Evolutionary conservation across 2,888 invertebrate genomes (phyloP), one percentile per base, ranked within the genome.

Genomic region (Rhorus exstirpatorius): DNA sequence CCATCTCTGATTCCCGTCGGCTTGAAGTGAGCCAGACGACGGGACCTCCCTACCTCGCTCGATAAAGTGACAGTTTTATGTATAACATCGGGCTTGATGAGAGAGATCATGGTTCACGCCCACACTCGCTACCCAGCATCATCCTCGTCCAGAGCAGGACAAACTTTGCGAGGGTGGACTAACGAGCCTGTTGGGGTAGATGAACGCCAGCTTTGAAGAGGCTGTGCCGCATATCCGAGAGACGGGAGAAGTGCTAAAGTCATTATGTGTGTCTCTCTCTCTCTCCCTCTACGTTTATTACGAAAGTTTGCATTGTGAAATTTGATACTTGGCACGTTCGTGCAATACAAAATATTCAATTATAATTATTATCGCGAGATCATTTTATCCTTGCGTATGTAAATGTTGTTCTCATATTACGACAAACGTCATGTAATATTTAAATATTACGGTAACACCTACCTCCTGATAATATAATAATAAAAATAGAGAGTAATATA

Each of bases 91-190:
- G 68, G 74, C 51, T 35, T 58, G 67, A 55, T 26, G 55, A 68
- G 49, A 14, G 76, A 76, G 76, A 67, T 76, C 76, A 76, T 58
- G 68, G 76, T 68, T 76, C 67, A 38, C 77, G 49, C 41, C 77
- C 19, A 61, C 68, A 35, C 49, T 41, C 68, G 38, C 6, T 19
- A 17, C 35, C 17, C 4, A n/a, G n/a, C n/a, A 49, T 14, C 19
- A 12, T 17, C 35, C n/a, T 21, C 35, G 51, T 17, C 17, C 26
- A 17, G n/a, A n/a, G 17, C 63, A 63, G 68, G 41, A 61, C 61
- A 51, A 77, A 68, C 77, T 68, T 68, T 17, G 41, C 51, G 68
- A 38, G 60, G 10, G 31, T 35, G 24, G 60, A 51, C 77, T 61
- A 77, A 77, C 77, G 77, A 77, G 68, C 44, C 60, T 17, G 68